Evolutionary conservation across 1,140 invertebrate genomes (phyloP).

Genomic region (Ruditapes philippinarum): DNA sequence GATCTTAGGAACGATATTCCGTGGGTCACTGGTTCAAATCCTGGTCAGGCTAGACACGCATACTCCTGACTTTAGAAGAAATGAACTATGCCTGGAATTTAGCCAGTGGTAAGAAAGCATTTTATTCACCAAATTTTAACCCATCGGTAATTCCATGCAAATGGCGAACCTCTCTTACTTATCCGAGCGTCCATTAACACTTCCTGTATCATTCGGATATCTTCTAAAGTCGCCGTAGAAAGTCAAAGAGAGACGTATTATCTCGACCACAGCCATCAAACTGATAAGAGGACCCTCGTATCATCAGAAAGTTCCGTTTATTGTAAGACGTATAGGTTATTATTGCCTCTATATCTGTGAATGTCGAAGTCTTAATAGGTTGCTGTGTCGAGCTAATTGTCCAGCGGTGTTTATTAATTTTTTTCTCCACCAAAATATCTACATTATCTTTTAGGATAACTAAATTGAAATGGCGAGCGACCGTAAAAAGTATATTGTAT

Average conservation of each 20-base stretch:
- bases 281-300: neutral
- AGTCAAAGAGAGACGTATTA: conserved; percentile 1
- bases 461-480: too few relatives aligned
- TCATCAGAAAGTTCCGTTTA: conserved; percentile 6
- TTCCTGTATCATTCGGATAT: conserved; percentile 20
- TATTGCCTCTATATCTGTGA: neutral
- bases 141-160: too few relatives aligned
- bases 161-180: neutral
- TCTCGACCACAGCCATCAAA: conserved; percentile 30
- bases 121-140: too few relatives aligned
- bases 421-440: neutral
- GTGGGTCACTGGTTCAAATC: too few relatives aligned
- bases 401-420: neutral
- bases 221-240: conserved; percentile 4
- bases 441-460: too few relatives aligned
- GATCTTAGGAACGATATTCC: too few relatives aligned
- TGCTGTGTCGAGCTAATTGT: neutral
- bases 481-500: too few relatives aligned
- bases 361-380: neutral
- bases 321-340: neutral
- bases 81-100: neutral
- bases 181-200: conserved; percentile 13
- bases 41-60: neutral
- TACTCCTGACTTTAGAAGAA: neutral
- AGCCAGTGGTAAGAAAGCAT: neutral